phyloP scores from a whole-genome alignment of 92 coral and sea anemone species.

The Palythoa grandiflora region DNA sequence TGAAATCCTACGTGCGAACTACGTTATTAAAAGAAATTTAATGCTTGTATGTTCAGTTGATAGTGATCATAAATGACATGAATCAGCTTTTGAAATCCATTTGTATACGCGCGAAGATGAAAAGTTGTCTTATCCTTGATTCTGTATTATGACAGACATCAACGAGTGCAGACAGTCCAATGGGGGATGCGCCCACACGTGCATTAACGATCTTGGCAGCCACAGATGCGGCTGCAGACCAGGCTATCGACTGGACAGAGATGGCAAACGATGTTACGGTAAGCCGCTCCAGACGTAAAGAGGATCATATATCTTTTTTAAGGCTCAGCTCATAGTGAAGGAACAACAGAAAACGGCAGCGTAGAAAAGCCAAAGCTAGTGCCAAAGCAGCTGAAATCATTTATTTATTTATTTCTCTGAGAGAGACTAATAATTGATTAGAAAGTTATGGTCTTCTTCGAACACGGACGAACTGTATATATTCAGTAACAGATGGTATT shows the following conservation, averaged over 20 bases:
- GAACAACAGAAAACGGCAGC: background rate
- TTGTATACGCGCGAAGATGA: background rate
- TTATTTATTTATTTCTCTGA: no score
- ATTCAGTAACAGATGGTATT: no score
- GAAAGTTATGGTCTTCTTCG: no score
- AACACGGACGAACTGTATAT: background rate
- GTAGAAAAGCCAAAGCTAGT: background rate
- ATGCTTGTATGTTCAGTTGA: no score
- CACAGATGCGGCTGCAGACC: slow-evolving; percentile 27
- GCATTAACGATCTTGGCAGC: slow-evolving; percentile 1
- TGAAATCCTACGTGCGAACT: no score
- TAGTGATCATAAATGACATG: background rate
- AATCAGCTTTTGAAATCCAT: background rate
- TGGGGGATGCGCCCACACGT: slow-evolving; percentile 1
- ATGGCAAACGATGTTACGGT: slow-evolving; percentile 1
- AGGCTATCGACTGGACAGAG: background rate
- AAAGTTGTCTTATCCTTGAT: background rate
- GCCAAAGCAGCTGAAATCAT: no score
- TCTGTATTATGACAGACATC: background rate
- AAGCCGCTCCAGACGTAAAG: background rate
- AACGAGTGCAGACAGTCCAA: background rate
- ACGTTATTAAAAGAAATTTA: no score
- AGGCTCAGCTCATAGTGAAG: background rate
- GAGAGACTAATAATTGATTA: no score
- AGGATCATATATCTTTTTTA: background rate